phyloP scores from a whole-genome alignment of 2,797 vertebrate genomes.

The Phrynocephalus vlangalii region DNA sequence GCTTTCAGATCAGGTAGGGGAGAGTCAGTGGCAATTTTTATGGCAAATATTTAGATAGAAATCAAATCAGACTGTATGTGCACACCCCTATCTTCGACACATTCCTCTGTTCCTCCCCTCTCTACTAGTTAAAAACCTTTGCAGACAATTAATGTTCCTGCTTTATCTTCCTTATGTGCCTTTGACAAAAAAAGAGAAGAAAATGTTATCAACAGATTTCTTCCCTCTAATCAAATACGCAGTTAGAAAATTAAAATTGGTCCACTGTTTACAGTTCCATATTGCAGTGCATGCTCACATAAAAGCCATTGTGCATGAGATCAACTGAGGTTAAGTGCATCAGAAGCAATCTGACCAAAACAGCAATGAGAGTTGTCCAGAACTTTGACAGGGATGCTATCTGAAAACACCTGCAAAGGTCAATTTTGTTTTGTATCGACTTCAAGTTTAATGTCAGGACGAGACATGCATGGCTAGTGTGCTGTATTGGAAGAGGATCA shows the following conservation, averaged over 20 bases:
- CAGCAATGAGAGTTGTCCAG: neutral
- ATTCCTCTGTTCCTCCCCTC: neutral
- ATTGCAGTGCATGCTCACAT: neutral
- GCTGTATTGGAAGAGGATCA: too few relatives aligned
- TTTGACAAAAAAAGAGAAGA: constrained; percentile 28
- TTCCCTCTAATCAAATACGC: constrained; percentile 36
- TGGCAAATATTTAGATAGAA: too few relatives aligned
- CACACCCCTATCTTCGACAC: too few relatives aligned
- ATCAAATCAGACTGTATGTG: too few relatives aligned
- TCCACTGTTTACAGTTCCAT: constrained; percentile 30
- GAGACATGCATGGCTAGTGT: too few relatives aligned
- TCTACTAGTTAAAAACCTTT: constrained; percentile 18
- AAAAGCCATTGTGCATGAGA: neutral
- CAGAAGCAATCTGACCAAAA: neutral
- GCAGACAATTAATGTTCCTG: neutral
- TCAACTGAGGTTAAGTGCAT: neutral
- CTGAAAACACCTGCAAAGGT: neutral
- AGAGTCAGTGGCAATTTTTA: too few relatives aligned
- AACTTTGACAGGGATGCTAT: neutral
- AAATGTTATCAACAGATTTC: constrained; percentile 33
- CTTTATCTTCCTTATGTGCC: constrained; percentile 23
- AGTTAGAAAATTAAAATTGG: constrained; percentile 30
- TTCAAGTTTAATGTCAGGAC: neutral
- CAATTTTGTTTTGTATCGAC: neutral
- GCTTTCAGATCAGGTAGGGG: too few relatives aligned